Evolutionary conservation across 2,888 invertebrate species (phyloP), one percentile per base, ranked within the genome.

Genomic region (Phengaris alcon): DNA sequence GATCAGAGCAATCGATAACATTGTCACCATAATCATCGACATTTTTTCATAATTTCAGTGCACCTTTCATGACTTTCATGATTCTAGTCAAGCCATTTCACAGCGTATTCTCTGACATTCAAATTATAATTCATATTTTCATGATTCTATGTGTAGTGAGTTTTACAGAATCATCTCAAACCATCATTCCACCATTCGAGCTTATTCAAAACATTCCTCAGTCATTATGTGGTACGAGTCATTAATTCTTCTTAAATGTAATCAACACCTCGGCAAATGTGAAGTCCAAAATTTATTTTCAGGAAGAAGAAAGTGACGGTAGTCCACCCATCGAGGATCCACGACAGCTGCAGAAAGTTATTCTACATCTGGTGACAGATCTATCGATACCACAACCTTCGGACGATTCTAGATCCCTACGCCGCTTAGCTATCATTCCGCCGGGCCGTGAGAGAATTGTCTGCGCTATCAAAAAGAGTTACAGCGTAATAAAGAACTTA

Each of bases 311-410:
- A 12, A 64, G 35, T 12, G 35, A 64, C 35, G 64, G 64, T 0
- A 12, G 13, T 12, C 64, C 64, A 0, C 80, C 94, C 0, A 94
- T 96, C 0, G 96, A 96, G 84, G 96, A 97, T 87, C 96, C 96
- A 0, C 88, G 82, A 55, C 84, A 95, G 78, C 84, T 97, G 48
- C 95, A 97, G 81, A 94, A 95, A 81, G 96, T 96, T 0, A 95
- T 97, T 73, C 91, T 95, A 13, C 94, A 95, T 80, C 87, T 97
- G 35, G 89, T 92, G 1, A 89, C 86, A 0, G 85, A 90, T 74
- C 78, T 92, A n/a, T 91, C 91, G 0, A 84, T 87, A 0, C 84
- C 86, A 0, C 74, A 80, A 4, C 72, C 82, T 0, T 79, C 81
- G 0, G 80, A 79, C 3, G 64, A 64, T 6, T 64, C 64, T 6